A percentile compares a stretch with the other conserved stretches of the same genome.
Evolutionary conservation across 2,797 vertebrate genomes (phyloP).

Genomic region (Thaleichthys pacificus): DNA sequence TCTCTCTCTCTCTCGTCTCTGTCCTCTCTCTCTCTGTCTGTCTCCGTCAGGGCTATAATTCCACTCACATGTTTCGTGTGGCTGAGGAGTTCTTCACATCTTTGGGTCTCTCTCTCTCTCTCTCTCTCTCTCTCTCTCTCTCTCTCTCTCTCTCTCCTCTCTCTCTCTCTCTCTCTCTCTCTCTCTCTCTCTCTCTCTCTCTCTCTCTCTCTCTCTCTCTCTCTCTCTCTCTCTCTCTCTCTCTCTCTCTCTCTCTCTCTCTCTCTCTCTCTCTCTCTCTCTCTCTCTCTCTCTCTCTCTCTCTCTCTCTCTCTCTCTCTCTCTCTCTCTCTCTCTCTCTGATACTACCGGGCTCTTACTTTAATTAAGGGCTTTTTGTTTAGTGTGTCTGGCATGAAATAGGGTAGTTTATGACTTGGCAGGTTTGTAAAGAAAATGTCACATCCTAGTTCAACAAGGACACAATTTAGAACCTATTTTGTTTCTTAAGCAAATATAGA

Average conservation of each 20-base stretch:
- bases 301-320: constrained; percentile 1
- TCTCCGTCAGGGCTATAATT: constrained; percentile 83
- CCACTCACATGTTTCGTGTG: constrained; percentile 85
- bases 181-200: not conserved
- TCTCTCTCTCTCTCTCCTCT: too few species aligned
- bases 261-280: too few species aligned
- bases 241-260: constrained; percentile 2
- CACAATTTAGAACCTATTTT: not conserved
- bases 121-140: too few species aligned
- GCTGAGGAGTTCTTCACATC: constrained; percentile 94
- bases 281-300: too few species aligned
- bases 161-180: too few species aligned
- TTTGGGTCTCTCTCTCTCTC: too few species aligned
- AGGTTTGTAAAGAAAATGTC: not conserved
- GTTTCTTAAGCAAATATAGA: not conserved
- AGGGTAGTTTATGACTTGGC: not conserved
- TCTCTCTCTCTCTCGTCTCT: not conserved
- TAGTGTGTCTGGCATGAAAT: not conserved
- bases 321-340: not conserved
- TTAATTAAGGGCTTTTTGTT: not conserved
- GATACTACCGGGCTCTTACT: not conserved
- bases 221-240: constrained; percentile 3
- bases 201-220: constrained; percentile 7
- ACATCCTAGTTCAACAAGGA: not conserved
- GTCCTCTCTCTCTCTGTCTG: not conserved